Base-by-base conservation (phyloP, 2,888 invertebrate species). In the Trichopoda pennipes region DNA sequence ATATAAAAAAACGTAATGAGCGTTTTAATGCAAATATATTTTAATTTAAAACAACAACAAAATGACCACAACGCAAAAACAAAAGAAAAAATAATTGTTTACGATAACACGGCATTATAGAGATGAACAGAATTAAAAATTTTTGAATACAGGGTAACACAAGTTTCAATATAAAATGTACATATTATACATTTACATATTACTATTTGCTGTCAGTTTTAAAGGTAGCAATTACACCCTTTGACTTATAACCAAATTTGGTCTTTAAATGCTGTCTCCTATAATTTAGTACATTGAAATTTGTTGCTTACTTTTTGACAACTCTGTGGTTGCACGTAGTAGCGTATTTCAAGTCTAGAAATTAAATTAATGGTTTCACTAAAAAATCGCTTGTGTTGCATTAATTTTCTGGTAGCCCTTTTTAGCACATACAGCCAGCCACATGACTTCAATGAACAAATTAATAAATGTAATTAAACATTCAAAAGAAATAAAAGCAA, bases 391-490 rank as follows among this genome's bases (percentile, higher is more conserved):
- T 49, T 49, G 17, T 49, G 17, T 49, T n/a, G 47, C 9, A 49
- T 17, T 17, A 56, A 7, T 56, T 56, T 23, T 23, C 63, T 47
- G 12, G 14, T 28, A 55, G 56, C 55, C 69, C 77, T 69, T 53
- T 17, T 19, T 49, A n/a, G 14, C 35, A 58, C 51, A 51, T 16
- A 3, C 16, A 32, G n/a, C 42, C 16, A 32, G n/a, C 42, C 21
- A 35, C 49, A 64, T 58, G 35, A n/a, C 19, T 68, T 77, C 60
- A 74, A 77, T 75, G 73, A 80, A 80, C 75, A 77, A 81, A 81
- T 76, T 42, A 55, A 44, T 63, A 74, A 79, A 87, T 84, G 83
- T 86, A 86, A 85, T 86, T 87, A 85, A 85, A 80, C 84, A 84
- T 85, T 85, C 17, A 38, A 60, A 79, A 68, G 21, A 47, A 28